Percentiles rank a stretch among this genome's conserved stretches.
phyloP scores from a whole-genome alignment of 1,140 invertebrate species.

The Ganaspis sp. region DNA sequence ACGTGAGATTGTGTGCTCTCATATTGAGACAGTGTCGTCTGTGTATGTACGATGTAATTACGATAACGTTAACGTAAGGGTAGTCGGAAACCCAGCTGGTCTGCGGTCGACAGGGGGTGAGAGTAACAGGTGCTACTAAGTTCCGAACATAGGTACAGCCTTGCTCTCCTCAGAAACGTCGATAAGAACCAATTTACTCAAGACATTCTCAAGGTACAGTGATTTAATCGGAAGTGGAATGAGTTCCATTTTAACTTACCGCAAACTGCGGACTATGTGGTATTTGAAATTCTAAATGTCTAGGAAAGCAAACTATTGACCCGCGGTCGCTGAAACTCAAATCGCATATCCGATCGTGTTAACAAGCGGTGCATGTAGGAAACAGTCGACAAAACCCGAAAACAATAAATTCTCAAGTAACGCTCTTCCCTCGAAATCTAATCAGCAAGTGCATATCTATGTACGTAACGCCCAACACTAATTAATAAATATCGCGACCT shows the following conservation, averaged over 20 bases:
- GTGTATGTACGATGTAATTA: constrained; percentile 62
- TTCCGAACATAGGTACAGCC: constrained; percentile 40
- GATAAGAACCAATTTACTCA: constrained; percentile 30
- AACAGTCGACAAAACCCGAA: background rate
- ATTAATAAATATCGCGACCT: constrained; percentile 67
- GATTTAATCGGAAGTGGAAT: constrained; percentile 24
- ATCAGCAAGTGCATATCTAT: constrained; percentile 17
- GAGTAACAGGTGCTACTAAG: constrained; percentile 66
- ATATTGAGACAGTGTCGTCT: background rate
- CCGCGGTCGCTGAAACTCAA: background rate
- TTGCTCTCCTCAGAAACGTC: constrained; percentile 17
- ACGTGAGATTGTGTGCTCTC: constrained; percentile 18
- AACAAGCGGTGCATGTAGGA: background rate
- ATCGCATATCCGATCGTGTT: constrained; percentile 19
- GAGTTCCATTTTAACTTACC: constrained; percentile 11
- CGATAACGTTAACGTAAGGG: constrained; percentile 67
- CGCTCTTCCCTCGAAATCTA: background rate
- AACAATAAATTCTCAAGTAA: constrained; percentile 3
- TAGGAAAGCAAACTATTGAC: background rate
- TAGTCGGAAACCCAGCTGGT: constrained; percentile 49
- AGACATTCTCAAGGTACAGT: constrained; percentile 27
- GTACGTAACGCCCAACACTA: constrained; percentile 40
- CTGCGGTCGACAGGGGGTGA: constrained; percentile 52
- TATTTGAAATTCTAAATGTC: constrained; percentile 24
- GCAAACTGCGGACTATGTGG: background rate